phyloP scores from a whole-genome alignment of 2,888 invertebrate genomes.

The Mesorhabditis belari region DNA sequence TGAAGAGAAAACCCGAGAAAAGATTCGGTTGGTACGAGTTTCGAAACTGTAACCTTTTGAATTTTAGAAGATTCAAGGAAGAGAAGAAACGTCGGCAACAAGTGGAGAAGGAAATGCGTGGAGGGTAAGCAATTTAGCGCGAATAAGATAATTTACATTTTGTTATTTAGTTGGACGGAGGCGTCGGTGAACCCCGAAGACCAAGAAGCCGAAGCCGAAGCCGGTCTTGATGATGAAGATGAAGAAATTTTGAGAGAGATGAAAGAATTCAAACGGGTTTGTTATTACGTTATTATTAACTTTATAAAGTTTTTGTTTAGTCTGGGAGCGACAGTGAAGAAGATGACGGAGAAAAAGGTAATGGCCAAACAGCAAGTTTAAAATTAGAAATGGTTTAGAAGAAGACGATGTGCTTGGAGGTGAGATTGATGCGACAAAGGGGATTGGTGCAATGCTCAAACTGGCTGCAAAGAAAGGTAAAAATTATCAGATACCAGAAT shows the following conservation, averaged over 20 bases:
- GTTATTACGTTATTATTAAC: too few relatives aligned
- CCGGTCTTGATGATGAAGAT: not conserved
- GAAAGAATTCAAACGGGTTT: too few relatives aligned
- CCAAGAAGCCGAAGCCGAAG: not conserved
- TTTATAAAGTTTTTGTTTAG: too few relatives aligned
- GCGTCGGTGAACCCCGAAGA: not conserved
- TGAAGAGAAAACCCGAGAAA: slow-evolving; percentile 9
- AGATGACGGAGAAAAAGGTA: slow-evolving; percentile 20
- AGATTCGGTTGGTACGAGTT: slow-evolving; percentile 12
- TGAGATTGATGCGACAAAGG: slow-evolving; percentile 55
- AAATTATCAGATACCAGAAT: not conserved
- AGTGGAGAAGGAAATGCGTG: not conserved
- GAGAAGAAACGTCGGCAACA: slow-evolving; percentile 17
- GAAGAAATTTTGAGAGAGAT: too few relatives aligned
- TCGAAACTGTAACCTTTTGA: not conserved
- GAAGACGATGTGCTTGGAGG: slow-evolving; percentile 46
- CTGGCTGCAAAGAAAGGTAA: slow-evolving; percentile 37
- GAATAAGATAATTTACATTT: slow-evolving; percentile 10
- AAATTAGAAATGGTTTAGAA: too few relatives aligned
- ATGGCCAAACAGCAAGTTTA: slow-evolving; percentile 5
- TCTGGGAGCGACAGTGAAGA: slow-evolving; percentile 19
- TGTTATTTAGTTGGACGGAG: slow-evolving; percentile 18
- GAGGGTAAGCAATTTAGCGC: not conserved
- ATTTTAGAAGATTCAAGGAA: slow-evolving; percentile 20
- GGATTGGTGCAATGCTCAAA: slow-evolving; percentile 45